phyloP scores from a whole-genome alignment of 2,888 invertebrate species.

The Belgica antarctica region DNA sequence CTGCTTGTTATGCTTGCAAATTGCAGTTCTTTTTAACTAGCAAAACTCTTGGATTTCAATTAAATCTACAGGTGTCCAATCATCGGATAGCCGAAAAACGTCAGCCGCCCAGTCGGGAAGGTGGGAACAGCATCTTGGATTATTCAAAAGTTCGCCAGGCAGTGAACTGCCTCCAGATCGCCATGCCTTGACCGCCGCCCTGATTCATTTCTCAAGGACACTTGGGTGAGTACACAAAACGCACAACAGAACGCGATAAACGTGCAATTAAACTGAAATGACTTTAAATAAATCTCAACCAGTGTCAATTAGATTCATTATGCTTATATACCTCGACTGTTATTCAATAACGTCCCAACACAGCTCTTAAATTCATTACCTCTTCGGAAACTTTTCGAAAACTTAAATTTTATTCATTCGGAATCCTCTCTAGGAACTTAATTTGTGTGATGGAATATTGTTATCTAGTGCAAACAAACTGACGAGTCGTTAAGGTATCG shows the following conservation, averaged over 20 bases:
- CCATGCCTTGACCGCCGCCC: conserved; percentile 56
- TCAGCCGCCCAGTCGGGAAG: conserved; percentile 52
- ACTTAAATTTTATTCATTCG: neutral
- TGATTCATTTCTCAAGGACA: conserved; percentile 56
- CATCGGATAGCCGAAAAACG: conserved; percentile 40
- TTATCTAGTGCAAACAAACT: conserved; percentile 22
- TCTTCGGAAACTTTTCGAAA: too few relatives aligned
- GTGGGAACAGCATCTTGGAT: conserved; percentile 67
- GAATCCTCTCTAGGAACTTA: neutral
- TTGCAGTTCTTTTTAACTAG: neutral
- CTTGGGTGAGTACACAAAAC: conserved; percentile 49
- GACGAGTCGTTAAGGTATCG: conserved; percentile 63
- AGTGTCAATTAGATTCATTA: neutral
- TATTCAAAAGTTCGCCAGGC: conserved; percentile 63
- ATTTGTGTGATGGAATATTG: neutral
- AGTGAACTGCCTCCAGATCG: conserved; percentile 55
- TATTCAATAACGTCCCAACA: neutral
- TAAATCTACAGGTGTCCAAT: conserved; percentile 4
- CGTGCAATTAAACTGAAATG: neutral
- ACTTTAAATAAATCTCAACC: neutral
- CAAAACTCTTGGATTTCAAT: neutral
- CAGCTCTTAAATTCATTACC: neutral
- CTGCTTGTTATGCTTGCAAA: conserved; percentile 18
- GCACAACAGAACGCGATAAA: neutral
- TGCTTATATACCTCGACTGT: too few relatives aligned